Conservation (phyloP, 2,888 invertebrate species). For the Mythimna impura region DNA sequence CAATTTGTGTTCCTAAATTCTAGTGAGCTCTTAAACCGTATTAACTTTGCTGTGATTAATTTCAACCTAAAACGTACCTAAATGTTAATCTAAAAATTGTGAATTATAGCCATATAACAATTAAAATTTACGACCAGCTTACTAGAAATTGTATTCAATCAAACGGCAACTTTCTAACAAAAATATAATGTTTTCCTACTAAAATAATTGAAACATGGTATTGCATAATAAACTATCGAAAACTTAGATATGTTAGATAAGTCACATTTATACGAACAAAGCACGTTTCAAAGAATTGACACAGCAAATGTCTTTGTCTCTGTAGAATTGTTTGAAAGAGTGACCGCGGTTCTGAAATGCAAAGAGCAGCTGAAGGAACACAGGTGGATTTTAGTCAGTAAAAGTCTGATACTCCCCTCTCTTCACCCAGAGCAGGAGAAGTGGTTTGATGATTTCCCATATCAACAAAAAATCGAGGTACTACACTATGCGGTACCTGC, state of each 20-base stretch:
- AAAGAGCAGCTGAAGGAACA: no score
- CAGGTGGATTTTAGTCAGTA: no score
- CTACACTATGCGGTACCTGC: no score
- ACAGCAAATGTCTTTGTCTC: background rate
- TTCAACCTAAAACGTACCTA: background rate
- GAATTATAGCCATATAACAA: background rate
- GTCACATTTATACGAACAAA: background rate
- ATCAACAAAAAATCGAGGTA: no score
- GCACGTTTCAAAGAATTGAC: background rate
- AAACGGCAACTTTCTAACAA: background rate
- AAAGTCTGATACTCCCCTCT: no score
- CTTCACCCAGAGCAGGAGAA: no score
- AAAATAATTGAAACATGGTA: background rate
- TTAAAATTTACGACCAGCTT: background rate
- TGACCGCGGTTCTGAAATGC: no score
- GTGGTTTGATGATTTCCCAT: no score
- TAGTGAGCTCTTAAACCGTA: background rate
- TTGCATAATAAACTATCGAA: background rate
- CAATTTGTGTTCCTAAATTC: background rate
- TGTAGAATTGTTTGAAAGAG: no score
- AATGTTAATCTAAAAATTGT: background rate
- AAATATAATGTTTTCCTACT: background rate
- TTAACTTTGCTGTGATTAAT: background rate
- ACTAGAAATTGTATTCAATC: background rate
- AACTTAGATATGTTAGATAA: background rate